Percentiles rank a stretch among this genome's conserved stretches.
phyloP scores from a whole-genome alignment of 2,797 vertebrate genomes.

The Corythornis leucogaster region DNA sequence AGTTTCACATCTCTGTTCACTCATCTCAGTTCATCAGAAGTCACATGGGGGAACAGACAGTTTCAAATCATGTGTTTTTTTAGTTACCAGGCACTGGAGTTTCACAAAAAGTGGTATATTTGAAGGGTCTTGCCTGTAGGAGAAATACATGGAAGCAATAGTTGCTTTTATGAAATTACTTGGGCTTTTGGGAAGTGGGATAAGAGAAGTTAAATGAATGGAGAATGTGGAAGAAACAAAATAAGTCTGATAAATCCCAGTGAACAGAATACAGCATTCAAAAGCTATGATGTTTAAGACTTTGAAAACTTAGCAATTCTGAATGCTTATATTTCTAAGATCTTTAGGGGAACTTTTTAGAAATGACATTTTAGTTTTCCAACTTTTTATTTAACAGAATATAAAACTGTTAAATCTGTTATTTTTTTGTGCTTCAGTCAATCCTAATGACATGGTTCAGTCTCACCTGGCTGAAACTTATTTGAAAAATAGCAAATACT shows the following conservation, averaged over 20 bases:
- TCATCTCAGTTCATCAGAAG: neutral
- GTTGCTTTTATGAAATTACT: neutral
- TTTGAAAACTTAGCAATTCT: conserved; percentile 7
- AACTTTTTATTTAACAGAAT: neutral
- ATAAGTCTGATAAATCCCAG: neutral
- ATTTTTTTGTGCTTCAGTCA: neutral
- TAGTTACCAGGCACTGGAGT: neutral
- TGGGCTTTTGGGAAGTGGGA: neutral
- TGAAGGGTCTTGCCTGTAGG: neutral
- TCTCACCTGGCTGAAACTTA: neutral
- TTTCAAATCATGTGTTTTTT: neutral
- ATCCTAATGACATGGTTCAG: neutral
- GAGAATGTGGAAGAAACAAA: neutral
- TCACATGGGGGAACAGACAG: neutral
- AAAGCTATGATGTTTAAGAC: neutral
- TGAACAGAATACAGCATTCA: neutral
- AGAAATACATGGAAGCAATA: neutral
- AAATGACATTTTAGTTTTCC: neutral
- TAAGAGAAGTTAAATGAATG: neutral
- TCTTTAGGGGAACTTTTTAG: neutral
- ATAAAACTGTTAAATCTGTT: neutral
- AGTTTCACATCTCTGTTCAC: conserved; percentile 69
- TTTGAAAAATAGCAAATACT: neutral
- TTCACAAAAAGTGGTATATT: neutral
- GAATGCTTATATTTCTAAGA: neutral